Evolutionary conservation across 2,888 invertebrate genomes (phyloP), one percentile per base, ranked within the genome.

Genomic region (Microplitis manilae): DNA sequence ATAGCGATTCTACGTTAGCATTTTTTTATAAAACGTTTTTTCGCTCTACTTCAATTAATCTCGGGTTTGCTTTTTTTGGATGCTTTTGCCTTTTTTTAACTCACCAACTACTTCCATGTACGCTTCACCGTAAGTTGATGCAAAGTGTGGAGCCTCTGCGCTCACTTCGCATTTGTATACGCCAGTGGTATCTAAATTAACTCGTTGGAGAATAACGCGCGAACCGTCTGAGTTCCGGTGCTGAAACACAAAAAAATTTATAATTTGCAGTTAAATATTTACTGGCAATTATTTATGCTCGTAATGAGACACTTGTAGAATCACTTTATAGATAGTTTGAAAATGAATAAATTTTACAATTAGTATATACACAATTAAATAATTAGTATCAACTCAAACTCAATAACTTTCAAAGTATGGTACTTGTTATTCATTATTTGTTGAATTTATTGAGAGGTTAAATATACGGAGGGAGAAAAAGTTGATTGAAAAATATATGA

Each of bases 81-180:
- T 30, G 30, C 2, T 30, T 30, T 30, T 2, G 6, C 7, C 50
- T 67, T 59, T 65, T 65, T 50, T 40, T 62, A 73, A 88, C 91
- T 91, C 84, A 92, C 92, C 90, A 76, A 92, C 87, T 73, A 92
- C 91, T 83, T 91, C 91, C 91, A 92, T 91, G 74, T 88, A 87
- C 15, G 90, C 91, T 76, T 91, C 91, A 30, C 88, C 90, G 64
- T 88, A 87, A 64, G 90, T 91, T 9, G 90, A 90, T 38, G 89
- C 89, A 85, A 92, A 92, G 68, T 89, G 90, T 1, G 91, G 91
- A 2, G 89, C 91, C 82, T 92, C 92, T 0, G 90, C 91, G 59
- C 90, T 91, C 64, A 92, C 91, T 84, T 92, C 92, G 81, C 92
- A 92, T 69, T 90, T 87, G 87, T 91, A 92, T 50, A 86, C 82